Conservation (phyloP, 2,888 invertebrate genomes). For the Xestia rhomboidea region DNA sequence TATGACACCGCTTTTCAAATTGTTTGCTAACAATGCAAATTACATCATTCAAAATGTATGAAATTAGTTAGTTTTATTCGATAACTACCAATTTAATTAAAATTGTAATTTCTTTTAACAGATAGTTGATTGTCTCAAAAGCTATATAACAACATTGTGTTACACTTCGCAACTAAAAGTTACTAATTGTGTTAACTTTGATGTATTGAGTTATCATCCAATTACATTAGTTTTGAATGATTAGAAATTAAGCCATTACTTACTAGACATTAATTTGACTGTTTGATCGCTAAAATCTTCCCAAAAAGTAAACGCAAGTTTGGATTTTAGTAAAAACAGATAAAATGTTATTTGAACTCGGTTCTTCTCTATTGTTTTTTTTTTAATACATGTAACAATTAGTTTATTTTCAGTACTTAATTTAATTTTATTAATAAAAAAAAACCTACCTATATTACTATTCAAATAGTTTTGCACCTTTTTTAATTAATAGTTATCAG, state of each 20-base stretch:
- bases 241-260: slow-evolving; percentile 44
- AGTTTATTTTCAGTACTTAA: background rate
- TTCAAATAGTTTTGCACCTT: background rate
- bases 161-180: slow-evolving; percentile 48
- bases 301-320: background rate
- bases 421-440: background rate
- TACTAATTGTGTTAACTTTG: slow-evolving; percentile 62
- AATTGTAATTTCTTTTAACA: slow-evolving; percentile 44
- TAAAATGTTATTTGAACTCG: background rate
- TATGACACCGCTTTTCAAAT: slow-evolving; percentile 64
- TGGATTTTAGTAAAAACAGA: background rate
- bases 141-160: slow-evolving; percentile 42
- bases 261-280: slow-evolving; percentile 16
- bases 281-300: slow-evolving; percentile 7
- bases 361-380: background rate
- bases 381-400: background rate
- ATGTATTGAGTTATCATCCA: slow-evolving; percentile 59
- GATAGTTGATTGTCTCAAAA: slow-evolving; percentile 54
- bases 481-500: background rate
- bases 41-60: slow-evolving; percentile 57
- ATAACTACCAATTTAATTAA: slow-evolving; percentile 49
- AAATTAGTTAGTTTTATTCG: slow-evolving; percentile 40
- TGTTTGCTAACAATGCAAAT: slow-evolving; percentile 67
- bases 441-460: background rate
- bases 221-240: slow-evolving; percentile 60